phyloP scores from a whole-genome alignment of 2,888 invertebrate species.

The Hipparchia sbordonii region DNA sequence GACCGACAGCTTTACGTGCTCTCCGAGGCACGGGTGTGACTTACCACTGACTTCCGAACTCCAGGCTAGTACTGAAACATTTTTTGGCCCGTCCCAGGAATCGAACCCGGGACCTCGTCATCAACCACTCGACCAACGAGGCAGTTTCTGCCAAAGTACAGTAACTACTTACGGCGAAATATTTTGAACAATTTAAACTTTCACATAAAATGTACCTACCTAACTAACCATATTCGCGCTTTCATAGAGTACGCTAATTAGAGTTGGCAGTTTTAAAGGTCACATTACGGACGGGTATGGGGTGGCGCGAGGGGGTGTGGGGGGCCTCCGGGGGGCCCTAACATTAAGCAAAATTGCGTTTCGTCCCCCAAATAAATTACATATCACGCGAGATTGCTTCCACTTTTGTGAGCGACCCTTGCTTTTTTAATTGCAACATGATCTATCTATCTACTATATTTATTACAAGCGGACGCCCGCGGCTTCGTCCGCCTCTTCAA shows the following conservation, averaged over 20 bases:
- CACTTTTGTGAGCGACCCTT: conserved; percentile 5
- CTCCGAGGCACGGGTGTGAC: too few relatives aligned
- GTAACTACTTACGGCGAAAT: too few relatives aligned
- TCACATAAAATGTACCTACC: not conserved
- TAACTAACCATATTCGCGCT: not conserved
- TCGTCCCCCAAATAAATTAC: conserved; percentile 36
- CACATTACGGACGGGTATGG: conserved; percentile 18
- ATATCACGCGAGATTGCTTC: conserved; percentile 27
- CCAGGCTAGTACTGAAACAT: too few relatives aligned
- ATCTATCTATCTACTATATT: not conserved
- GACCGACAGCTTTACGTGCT: too few relatives aligned
- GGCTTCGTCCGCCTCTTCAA: too few relatives aligned
- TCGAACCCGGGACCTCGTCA: too few relatives aligned
- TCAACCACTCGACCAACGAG: too few relatives aligned
- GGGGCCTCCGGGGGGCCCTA: conserved; percentile 20
- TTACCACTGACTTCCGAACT: too few relatives aligned
- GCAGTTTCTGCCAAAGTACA: too few relatives aligned
- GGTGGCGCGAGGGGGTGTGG: not conserved
- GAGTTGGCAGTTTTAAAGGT: conserved; percentile 30
- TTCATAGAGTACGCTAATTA: conserved; percentile 20
- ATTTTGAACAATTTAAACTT: not conserved
- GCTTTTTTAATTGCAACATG: not conserved
- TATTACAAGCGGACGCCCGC: too few relatives aligned
- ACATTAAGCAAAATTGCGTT: conserved; percentile 32
- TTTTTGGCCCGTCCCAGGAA: too few relatives aligned